phyloP scores from a whole-genome alignment of 2,888 invertebrate species.

The Lithophane socia region DNA sequence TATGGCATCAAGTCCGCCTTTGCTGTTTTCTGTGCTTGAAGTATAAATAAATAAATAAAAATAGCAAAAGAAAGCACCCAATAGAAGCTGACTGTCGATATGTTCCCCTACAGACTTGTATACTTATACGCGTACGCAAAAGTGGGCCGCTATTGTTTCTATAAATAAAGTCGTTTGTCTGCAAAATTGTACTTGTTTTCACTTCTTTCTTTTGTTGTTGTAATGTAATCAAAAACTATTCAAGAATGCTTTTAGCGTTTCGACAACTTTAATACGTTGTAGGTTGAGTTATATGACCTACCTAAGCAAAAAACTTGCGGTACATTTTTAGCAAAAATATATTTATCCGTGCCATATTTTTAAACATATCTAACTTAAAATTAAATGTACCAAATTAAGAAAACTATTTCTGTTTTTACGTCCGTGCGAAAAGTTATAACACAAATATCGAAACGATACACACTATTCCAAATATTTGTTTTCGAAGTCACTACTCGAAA shows the following conservation, averaged over 20 bases:
- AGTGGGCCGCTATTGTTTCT: constrained; percentile 27
- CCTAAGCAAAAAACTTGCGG: background rate
- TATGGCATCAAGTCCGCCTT: too few species aligned
- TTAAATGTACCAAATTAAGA: background rate
- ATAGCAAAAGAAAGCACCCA: background rate
- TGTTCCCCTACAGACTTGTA: constrained; percentile 17
- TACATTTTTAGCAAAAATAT: background rate
- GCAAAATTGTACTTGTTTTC: constrained; percentile 34
- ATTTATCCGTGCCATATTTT: background rate
- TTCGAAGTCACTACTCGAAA: constrained; percentile 45
- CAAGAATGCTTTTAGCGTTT: constrained; percentile 44
- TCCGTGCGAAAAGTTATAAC: constrained; percentile 3
- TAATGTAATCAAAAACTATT: constrained; percentile 43
- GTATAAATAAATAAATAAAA: background rate
- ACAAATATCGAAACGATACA: constrained; percentile 15
- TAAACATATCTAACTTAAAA: background rate
- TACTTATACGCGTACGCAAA: background rate
- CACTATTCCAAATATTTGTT: constrained; percentile 41
- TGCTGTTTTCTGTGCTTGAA: too few species aligned
- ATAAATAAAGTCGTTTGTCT: constrained; percentile 28
- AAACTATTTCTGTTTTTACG: background rate
- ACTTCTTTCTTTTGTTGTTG: constrained; percentile 37
- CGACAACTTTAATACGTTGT: constrained; percentile 27
- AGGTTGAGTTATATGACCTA: constrained; percentile 5
- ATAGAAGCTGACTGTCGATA: constrained; percentile 16